Percentiles rank a stretch among this genome's conserved stretches.
Conservation (phyloP, 2,888 invertebrate species). For the Watsonalla cultraria region DNA sequence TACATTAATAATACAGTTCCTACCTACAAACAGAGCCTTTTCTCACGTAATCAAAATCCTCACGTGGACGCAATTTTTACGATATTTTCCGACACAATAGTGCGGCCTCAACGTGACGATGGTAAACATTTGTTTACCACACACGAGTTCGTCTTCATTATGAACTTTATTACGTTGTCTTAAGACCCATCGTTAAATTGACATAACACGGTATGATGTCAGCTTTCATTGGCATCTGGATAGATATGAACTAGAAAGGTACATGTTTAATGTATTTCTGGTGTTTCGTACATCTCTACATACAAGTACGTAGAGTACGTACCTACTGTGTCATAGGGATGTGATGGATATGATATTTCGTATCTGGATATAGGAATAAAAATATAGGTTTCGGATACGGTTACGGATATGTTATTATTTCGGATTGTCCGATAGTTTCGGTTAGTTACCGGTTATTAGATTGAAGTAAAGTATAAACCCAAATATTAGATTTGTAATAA, state of each 20-base stretch:
- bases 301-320: neutral
- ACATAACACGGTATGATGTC: constrained; percentile 1
- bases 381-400: too few relatives aligned
- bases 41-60: neutral
- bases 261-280: constrained; percentile 1
- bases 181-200: neutral
- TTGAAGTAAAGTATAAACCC: too few relatives aligned
- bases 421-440: too few relatives aligned
- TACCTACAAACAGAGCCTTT: too few relatives aligned
- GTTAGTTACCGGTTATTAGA: too few relatives aligned
- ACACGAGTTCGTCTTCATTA: neutral
- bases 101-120: neutral
- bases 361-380: too few relatives aligned
- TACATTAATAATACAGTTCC: too few relatives aligned
- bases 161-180: neutral
- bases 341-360: too few relatives aligned
- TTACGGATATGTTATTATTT: too few relatives aligned
- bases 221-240: constrained; percentile 1
- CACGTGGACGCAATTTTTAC: neutral
- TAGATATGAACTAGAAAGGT: neutral
- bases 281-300: neutral
- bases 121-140: neutral
- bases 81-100: neutral
- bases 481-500: too few relatives aligned
- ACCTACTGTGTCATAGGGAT: too few relatives aligned